Percentiles rank a stretch among this genome's conserved stretches.
phyloP scores from a whole-genome alignment of 2,797 vertebrate genomes.

The Acrocephalus scirpaceus region DNA sequence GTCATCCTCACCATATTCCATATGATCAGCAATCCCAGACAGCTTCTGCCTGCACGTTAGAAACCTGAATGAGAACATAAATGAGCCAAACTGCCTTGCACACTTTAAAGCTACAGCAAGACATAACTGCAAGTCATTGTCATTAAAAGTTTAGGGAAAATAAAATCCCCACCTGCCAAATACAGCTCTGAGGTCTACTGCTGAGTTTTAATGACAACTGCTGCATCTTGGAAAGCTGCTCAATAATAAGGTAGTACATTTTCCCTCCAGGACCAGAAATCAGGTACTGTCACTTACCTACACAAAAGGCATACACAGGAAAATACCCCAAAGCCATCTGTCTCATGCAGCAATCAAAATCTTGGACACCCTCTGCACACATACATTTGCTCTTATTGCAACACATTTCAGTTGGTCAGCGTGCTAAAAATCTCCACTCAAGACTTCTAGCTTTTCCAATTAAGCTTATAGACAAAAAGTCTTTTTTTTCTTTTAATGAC shows the following conservation, averaged over 20 bases:
- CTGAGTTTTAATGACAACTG: not conserved
- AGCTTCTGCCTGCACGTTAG: not conserved
- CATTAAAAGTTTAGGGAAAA: not conserved
- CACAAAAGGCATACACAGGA: not conserved
- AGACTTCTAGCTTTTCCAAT: constrained; percentile 45
- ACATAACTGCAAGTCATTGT: constrained; percentile 5
- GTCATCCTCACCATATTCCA: not conserved
- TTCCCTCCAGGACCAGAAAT: constrained; percentile 16
- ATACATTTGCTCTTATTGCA: not conserved
- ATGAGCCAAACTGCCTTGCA: not conserved
- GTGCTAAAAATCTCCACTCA: not conserved
- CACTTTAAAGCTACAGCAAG: not conserved
- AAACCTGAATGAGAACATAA: not conserved
- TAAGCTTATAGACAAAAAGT: constrained; percentile 43
- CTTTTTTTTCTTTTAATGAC: constrained; percentile 54
- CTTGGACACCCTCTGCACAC: not conserved
- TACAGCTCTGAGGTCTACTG: not conserved
- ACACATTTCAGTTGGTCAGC: not conserved
- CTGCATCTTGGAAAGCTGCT: not conserved
- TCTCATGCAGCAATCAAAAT: not conserved
- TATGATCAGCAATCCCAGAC: not conserved
- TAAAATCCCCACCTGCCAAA: not conserved
- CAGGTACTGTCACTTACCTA: not conserved
- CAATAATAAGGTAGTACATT: not conserved
- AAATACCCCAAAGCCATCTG: not conserved